A percentile compares a stretch with the other conserved stretches of the same genome.
Conservation (phyloP, 2,888 invertebrate genomes). For the Cataglyphis livida region DNA sequence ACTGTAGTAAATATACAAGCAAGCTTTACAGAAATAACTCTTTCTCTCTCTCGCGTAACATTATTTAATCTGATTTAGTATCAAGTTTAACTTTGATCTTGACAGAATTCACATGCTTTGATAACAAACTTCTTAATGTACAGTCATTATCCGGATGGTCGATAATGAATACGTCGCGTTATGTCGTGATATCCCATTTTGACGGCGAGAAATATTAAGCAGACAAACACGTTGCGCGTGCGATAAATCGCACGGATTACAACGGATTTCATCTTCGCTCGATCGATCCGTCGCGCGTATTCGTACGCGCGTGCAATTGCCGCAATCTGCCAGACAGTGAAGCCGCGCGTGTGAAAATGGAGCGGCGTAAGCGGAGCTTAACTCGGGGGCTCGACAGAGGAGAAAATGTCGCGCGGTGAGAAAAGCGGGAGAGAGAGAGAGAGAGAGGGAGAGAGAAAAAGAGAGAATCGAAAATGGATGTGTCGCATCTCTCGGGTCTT, state of each 20-base stretch:
- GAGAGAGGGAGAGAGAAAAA: background rate
- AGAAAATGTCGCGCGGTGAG: background rate
- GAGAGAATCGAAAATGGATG: constrained; percentile 33
- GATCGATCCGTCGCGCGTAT: constrained; percentile 9
- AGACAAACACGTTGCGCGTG: background rate
- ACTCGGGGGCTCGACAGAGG: background rate
- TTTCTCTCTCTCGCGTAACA: background rate
- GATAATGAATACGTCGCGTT: background rate
- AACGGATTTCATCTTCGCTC: constrained; percentile 24
- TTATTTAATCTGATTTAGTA: background rate
- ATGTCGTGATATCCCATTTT: background rate
- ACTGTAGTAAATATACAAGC: background rate
- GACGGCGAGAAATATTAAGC: background rate
- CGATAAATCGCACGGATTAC: constrained; percentile 19
- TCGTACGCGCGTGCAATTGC: constrained; percentile 24
- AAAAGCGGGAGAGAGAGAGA: background rate
- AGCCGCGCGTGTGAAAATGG: constrained; percentile 10
- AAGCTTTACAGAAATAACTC: background rate
- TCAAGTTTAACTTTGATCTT: background rate
- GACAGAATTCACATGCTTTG: background rate
- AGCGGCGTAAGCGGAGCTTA: background rate
- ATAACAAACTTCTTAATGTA: background rate
- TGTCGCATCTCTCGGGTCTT: constrained; percentile 1
- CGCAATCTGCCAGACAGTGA: constrained; percentile 20
- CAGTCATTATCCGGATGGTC: background rate